Conservation (phyloP, 1,140 invertebrate genomes). For the Saccostrea glomerata region DNA sequence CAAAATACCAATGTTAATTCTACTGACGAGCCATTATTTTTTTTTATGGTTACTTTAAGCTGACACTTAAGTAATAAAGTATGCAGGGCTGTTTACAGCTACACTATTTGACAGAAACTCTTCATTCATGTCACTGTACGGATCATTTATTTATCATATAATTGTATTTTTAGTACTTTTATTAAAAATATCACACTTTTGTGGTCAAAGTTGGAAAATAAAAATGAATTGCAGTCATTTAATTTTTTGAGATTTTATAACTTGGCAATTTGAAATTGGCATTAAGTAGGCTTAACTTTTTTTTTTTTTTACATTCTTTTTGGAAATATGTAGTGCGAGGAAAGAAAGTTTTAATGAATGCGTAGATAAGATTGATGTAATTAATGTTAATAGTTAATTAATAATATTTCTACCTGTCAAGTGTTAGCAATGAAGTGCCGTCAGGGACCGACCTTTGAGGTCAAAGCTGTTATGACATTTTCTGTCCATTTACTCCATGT, state of each 20-base stretch:
- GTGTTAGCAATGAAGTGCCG: background rate
- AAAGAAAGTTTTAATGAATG: background rate
- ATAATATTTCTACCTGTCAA: background rate
- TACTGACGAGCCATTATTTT: background rate
- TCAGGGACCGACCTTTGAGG: background rate
- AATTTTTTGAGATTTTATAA: too few species aligned
- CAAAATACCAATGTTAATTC: background rate
- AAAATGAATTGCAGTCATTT: too few species aligned
- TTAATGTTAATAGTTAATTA: background rate
- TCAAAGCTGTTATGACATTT: background rate
- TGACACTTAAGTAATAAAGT: slow-evolving; percentile 6
- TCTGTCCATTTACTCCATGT: background rate
- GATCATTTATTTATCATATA: background rate
- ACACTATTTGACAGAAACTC: background rate
- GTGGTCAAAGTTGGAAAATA: background rate
- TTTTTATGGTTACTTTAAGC: background rate
- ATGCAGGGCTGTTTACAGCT: background rate
- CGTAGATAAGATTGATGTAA: background rate
- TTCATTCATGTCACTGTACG: background rate
- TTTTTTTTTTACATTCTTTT: background rate
- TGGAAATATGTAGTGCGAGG: too few species aligned
- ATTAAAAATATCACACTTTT: background rate
- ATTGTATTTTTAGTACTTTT: background rate
- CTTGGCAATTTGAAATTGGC: too few species aligned
- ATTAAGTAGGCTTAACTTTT: background rate